phyloP scores from a whole-genome alignment of 2,113 vertebrate species.

The Rutilus rutilus region DNA sequence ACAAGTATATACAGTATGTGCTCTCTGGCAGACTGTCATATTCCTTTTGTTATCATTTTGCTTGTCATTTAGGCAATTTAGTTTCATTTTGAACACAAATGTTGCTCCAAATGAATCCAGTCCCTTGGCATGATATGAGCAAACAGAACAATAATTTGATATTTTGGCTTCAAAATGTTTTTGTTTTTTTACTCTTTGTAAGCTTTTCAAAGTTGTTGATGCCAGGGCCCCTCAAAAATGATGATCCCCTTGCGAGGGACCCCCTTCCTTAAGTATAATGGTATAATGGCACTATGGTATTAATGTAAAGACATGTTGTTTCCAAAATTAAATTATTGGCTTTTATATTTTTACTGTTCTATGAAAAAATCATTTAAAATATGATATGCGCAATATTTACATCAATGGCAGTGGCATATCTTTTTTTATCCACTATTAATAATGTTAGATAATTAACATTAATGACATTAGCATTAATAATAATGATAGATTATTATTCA shows the following conservation, averaged over 20 bases:
- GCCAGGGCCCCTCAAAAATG: slow-evolving; percentile 4
- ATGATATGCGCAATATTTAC: neutral
- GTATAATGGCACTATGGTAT: neutral
- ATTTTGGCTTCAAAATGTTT: slow-evolving; percentile 38
- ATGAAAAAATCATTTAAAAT: neutral
- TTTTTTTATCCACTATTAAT: neutral
- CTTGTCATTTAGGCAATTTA: slow-evolving; percentile 45
- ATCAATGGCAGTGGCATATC: neutral
- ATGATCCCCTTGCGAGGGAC: neutral
- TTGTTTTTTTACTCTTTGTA: neutral
- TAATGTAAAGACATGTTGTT: neutral
- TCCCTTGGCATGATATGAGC: slow-evolving; percentile 26
- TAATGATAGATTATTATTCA: neutral
- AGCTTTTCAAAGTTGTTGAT: neutral
- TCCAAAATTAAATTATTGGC: neutral
- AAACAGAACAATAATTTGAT: slow-evolving; percentile 51
- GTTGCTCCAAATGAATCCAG: slow-evolving; percentile 51
- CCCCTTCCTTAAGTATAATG: neutral
- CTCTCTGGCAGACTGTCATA: slow-evolving; percentile 6
- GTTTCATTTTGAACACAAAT: slow-evolving; percentile 41
- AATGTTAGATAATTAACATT: neutral
- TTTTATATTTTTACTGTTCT: neutral
- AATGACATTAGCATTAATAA: neutral
- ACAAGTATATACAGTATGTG: neutral
- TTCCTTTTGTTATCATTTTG: slow-evolving; percentile 31